Evolutionary conservation across 2,113 vertebrate genomes (phyloP), one percentile per base, ranked within the genome.

Genomic region (Pavo muticus): DNA sequence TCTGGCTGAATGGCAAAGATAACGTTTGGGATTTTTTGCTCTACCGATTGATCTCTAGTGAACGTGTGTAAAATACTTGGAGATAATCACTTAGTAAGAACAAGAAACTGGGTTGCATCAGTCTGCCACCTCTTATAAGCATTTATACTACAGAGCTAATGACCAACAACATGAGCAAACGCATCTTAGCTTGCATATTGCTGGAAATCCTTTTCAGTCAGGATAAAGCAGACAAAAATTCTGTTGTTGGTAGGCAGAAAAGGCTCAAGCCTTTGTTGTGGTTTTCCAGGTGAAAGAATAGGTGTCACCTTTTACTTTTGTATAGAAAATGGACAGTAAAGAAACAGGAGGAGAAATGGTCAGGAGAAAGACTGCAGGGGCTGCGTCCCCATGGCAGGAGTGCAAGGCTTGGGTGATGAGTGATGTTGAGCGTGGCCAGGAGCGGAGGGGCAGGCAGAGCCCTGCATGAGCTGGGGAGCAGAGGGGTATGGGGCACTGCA

Each of bases 71-170:
- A 84, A 90, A 59, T 18, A 68, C 40, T 80, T 75, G 23, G 88
- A 84, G 61, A 16, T 65, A 48, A 71, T 76, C 73, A 37, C 74
- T 76, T 48, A 61, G 45, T 27, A 48, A 75, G 73, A 95, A 39
- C 3, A 69, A 72, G 50, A 54, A 35, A 61, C 95, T 93, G 81
- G 77, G 79, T 81, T 87, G 65, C 45, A 69, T 69, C 57, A 56
- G 52, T 60, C 52, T 91, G 70, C 19, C 54, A 59, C 15, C 3
- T 63, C 48, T 63, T 82, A 59, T 4, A 79, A 90, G 37, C 10
- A 15, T 84, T 93, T 92, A 25, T 84, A 39, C 88, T 87, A 13
- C n/a, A 42, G 63, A 63, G 44, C n/a, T 90, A 93, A 69, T 30
- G 40, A 39, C 39, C 61, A 84, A 61, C 67, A 81, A 72, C 4